Evolutionary conservation across 1,140 invertebrate species (phyloP), one percentile per base, ranked within the genome.

Genomic region (Heliconius melpomene): DNA sequence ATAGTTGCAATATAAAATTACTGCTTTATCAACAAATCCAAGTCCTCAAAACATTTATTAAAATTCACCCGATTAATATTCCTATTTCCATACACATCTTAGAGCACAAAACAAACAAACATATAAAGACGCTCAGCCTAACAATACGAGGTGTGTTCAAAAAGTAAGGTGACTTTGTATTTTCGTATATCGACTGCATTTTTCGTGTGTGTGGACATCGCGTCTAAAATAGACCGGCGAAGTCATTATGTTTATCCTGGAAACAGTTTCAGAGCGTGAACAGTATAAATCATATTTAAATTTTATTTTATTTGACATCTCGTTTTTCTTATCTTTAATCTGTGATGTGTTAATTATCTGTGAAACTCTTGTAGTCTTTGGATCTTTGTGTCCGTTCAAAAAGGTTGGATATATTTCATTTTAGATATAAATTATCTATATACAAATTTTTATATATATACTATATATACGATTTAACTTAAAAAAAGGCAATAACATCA

Each of bases 141-240:
- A 72, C 71, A 23, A 72, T 72, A n/a, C n/a, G n/a, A n/a, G n/a
- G n/a, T n/a, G n/a, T n/a, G n/a, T n/a, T n/a, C n/a, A n/a, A n/a
- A n/a, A n/a, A n/a, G n/a, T n/a, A n/a, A n/a, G n/a, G n/a, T n/a
- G n/a, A n/a, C n/a, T n/a, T n/a, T n/a, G n/a, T n/a, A n/a, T n/a
- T n/a, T n/a, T n/a, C n/a, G n/a, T 72, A 71, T 71, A 72, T 72
- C n/a, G 18, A 38, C 7, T 72, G 71, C 71, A 72, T 72, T 72
- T 72, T 72, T 72, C 29, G 32, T 9, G 71, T 13, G 71, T 40
- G 71, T n/a, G 5, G 71, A 72, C 71, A 40, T 40, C 32, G 71
- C 32, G 36, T 40, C 85, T 81, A 85, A 88, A 84, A 86, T 88
- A 87, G 86, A 87, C 81, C 83, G 80, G 66, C 80, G 52, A 40